These are phyloP conservation scores for Phaethornis superciliosus DNA, from an alignment of 2,113 vertebrate genomes.

Conservation along the genomic window DNA sequence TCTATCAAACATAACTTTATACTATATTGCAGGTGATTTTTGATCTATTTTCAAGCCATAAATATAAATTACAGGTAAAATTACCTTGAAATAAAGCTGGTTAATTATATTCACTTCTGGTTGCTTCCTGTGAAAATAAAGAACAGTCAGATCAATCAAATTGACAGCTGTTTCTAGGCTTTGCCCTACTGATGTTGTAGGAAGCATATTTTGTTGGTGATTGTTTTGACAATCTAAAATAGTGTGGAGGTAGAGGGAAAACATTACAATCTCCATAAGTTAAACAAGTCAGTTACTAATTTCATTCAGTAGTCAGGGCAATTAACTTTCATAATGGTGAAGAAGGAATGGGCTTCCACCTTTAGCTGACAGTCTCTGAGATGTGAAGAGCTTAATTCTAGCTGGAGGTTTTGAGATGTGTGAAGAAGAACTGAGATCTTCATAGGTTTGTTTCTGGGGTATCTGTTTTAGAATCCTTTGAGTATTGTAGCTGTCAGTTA, in stretches of 20 bases:
- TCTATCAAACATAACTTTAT: neutral
- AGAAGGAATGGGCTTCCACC: neutral
- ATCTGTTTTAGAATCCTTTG: neutral
- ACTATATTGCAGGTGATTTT: neutral
- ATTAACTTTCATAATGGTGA: neutral
- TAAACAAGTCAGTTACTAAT: neutral
- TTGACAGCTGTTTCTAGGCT: neutral
- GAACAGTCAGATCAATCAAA: neutral
- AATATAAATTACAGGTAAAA: neutral
- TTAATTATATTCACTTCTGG: neutral
- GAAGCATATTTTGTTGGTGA: neutral
- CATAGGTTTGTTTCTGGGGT: neutral
- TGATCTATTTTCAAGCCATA: neutral
- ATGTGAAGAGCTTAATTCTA: neutral
- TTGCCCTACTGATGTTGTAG: neutral
- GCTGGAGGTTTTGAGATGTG: neutral
- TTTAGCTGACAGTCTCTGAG: neutral
- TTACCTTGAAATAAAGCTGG: neutral
- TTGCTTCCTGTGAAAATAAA: neutral
- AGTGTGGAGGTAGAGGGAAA: neutral
- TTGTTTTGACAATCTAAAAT: neutral
- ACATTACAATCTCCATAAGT: neutral
- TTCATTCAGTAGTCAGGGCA: neutral
- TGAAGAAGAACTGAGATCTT: neutral
- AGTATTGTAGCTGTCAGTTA: neutral